A percentile compares a stretch with the other conserved stretches of the same genome.
Evolutionary conservation across 1,140 invertebrate species (phyloP).

Genomic region (Ips nitidus): DNA sequence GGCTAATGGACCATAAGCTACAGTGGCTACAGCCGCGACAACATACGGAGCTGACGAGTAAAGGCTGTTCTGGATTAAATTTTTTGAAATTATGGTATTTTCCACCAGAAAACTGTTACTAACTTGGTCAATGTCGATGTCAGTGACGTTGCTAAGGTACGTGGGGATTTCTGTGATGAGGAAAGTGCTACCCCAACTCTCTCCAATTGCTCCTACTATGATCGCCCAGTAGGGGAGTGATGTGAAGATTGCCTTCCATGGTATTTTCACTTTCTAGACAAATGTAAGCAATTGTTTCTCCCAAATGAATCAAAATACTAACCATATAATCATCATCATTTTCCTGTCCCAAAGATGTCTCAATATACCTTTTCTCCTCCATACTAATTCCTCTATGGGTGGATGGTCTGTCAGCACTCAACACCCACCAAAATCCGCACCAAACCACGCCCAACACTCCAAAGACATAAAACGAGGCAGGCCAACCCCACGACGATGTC

Average conservation of each 20-base stretch:
- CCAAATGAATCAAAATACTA: neutral
- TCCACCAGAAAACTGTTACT: neutral
- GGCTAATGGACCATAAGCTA: constrained; percentile 63
- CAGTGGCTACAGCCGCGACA: constrained; percentile 67
- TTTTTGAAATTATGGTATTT: neutral
- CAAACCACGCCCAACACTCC: constrained; percentile 64
- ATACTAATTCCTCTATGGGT: constrained; percentile 60
- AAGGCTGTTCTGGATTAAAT: constrained; percentile 64
- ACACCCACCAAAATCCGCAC: constrained; percentile 63
- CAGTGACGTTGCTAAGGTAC: constrained; percentile 81
- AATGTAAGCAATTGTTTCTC: constrained; percentile 1
- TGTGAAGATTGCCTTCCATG: constrained; percentile 75
- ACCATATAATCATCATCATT: constrained; percentile 41
- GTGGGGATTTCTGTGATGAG: constrained; percentile 88
- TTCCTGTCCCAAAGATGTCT: constrained; percentile 56
- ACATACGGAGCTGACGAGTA: constrained; percentile 79
- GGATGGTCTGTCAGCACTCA: constrained; percentile 67
- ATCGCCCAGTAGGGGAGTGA: constrained; percentile 83
- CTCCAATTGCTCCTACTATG: constrained; percentile 77
- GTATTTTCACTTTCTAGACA: constrained; percentile 53
- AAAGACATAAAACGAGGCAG: constrained; percentile 75
- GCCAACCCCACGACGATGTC: constrained; percentile 69
- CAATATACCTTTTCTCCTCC: constrained; percentile 65
- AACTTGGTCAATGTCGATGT: constrained; percentile 69
- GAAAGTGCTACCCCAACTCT: constrained; percentile 92